phyloP scores from a whole-genome alignment of 1,140 invertebrate genomes.

The Homarus americanus region DNA sequence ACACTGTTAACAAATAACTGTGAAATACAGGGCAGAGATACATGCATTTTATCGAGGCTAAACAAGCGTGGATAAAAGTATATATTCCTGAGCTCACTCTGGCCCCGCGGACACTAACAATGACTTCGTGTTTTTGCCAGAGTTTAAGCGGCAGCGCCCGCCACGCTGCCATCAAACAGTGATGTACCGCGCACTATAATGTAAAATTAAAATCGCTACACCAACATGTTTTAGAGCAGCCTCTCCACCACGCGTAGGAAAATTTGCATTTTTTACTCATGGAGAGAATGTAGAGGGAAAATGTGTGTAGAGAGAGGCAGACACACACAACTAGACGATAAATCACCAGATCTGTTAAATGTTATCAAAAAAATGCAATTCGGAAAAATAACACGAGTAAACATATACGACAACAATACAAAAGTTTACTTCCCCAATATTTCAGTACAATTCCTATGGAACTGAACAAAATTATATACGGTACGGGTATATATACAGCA shows the following conservation, averaged over 20 bases:
- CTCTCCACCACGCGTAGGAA: constrained; percentile 3
- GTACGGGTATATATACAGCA: no score
- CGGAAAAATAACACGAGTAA: no score
- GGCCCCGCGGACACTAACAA: neutral
- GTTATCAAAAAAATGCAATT: no score
- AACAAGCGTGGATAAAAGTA: no score
- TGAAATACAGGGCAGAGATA: neutral
- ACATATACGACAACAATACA: no score
- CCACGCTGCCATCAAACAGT: constrained; percentile 31
- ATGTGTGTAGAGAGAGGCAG: neutral
- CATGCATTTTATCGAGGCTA: no score
- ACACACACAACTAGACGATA: no score
- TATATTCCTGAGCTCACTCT: neutral
- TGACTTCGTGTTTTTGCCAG: constrained; percentile 28
- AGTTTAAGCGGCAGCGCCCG: neutral
- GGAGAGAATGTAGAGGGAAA: neutral
- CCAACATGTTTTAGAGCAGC: constrained; percentile 41
- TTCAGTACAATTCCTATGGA: no score
- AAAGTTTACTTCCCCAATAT: no score
- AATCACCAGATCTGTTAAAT: no score
- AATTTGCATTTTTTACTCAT: constrained; percentile 30
- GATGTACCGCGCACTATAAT: constrained; percentile 43
- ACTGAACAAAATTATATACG: no score
- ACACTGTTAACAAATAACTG: neutral
- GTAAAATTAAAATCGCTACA: constrained; percentile 53